Evolutionary conservation across 1,140 invertebrate species (phyloP).

Genomic region (Panulirus ornatus): DNA sequence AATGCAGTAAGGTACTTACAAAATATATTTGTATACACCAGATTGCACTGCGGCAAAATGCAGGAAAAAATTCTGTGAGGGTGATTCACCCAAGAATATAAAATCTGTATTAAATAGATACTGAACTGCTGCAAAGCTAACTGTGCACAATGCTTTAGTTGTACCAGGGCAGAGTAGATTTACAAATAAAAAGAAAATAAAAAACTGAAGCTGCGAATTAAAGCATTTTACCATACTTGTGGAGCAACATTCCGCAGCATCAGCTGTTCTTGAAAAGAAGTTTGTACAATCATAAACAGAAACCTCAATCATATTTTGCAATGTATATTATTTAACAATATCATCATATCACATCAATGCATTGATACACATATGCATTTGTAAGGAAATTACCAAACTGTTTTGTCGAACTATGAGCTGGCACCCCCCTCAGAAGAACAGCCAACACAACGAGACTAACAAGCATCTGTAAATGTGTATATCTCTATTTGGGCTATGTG

Average conservation of each 20-base stretch:
- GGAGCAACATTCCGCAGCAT: slow-evolving; percentile 2
- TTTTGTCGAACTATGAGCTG: not conserved
- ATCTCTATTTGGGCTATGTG: not conserved
- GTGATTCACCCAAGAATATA: too few relatives aligned
- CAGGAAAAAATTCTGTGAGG: too few relatives aligned
- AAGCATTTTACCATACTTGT: not conserved
- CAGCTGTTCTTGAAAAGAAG: slow-evolving; percentile 1
- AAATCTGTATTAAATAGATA: too few relatives aligned
- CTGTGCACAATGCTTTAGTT: too few relatives aligned
- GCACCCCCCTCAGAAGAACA: not conserved
- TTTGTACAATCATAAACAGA: not conserved
- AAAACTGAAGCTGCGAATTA: not conserved
- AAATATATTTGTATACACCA: too few relatives aligned
- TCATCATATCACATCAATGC: not conserved
- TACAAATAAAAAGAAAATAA: not conserved
- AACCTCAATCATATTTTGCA: not conserved
- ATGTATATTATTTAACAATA: not conserved
- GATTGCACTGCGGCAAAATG: too few relatives aligned
- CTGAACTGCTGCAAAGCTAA: too few relatives aligned
- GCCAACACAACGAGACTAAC: not conserved
- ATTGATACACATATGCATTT: too few relatives aligned
- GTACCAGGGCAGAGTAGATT: too few relatives aligned
- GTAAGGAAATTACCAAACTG: not conserved
- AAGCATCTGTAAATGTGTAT: not conserved
- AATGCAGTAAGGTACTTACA: too few relatives aligned